A percentile compares a stretch with the other conserved stretches of the same genome.
phyloP scores from a whole-genome alignment of 2,797 vertebrate genomes.

The Anisognathus igniventris region DNA sequence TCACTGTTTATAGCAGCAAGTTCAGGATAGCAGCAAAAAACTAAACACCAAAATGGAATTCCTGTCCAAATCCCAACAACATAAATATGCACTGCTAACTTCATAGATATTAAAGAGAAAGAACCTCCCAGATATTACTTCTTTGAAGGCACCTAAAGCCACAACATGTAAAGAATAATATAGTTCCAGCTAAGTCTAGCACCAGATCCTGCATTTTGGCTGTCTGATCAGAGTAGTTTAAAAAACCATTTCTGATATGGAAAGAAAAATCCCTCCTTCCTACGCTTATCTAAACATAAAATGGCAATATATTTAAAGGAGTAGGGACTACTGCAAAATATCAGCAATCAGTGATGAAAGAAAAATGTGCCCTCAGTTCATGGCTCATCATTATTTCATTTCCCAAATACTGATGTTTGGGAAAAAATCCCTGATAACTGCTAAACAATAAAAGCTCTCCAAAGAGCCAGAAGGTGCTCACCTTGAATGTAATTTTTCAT shows the following conservation, averaged over 20 bases:
- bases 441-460: neutral
- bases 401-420: neutral
- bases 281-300: constrained; percentile 4
- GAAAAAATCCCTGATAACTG: neutral
- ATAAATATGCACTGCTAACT: neutral
- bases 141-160: neutral
- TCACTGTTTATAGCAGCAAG: neutral
- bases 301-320: constrained; percentile 18
- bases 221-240: neutral
- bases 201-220: neutral
- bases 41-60: neutral
- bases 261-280: neutral
- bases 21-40: neutral
- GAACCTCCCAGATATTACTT: neutral
- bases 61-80: neutral
- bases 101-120: neutral
- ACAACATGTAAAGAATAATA: neutral
- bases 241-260: neutral
- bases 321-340: neutral
- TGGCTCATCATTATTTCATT: constrained; percentile 15
- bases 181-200: neutral
- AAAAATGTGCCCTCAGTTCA: constrained; percentile 9
- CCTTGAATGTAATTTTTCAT: neutral
- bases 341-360: neutral
- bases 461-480: neutral